Evolutionary conservation across 1,140 invertebrate species (phyloP).

Genomic region (Nasonia giraulti): DNA sequence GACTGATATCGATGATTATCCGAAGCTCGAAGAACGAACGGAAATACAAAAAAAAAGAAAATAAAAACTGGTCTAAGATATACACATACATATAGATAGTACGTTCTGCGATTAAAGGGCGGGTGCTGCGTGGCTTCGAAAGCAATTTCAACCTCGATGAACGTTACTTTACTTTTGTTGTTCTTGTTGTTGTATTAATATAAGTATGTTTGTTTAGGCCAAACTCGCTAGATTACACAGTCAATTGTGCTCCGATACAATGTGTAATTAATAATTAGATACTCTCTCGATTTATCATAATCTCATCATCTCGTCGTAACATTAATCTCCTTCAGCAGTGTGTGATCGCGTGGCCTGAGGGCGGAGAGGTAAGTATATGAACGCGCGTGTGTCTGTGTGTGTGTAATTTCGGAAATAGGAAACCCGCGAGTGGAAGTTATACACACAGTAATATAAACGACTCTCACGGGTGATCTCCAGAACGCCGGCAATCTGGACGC

Average conservation of each 20-base stretch:
- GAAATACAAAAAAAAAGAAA: neutral
- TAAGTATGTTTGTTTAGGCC: slow-evolving; percentile 64
- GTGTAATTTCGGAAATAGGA: neutral
- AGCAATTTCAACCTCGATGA: slow-evolving; percentile 58
- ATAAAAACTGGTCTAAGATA: neutral
- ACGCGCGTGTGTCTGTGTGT: neutral
- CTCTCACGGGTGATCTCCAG: too few relatives aligned
- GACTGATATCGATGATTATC: neutral
- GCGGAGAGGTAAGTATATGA: neutral
- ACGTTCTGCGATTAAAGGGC: neutral
- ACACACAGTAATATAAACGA: too few relatives aligned
- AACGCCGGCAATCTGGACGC: too few relatives aligned
- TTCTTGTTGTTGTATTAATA: neutral
- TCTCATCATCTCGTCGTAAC: neutral
- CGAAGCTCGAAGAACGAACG: neutral
- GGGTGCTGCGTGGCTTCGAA: slow-evolving; percentile 50
- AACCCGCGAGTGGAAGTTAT: too few relatives aligned
- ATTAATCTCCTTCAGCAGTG: too few relatives aligned
- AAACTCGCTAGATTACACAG: slow-evolving; percentile 64
- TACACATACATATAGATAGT: neutral
- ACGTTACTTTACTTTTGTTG: slow-evolving; percentile 11
- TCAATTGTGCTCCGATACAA: slow-evolving; percentile 68
- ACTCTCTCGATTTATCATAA: slow-evolving; percentile 38
- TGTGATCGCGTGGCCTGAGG: too few relatives aligned
- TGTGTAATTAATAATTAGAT: slow-evolving; percentile 56